These are phyloP conservation scores for Acanthis flammea DNA, from an alignment of 2,797 vertebrate genomes.

Conservation along the genomic window DNA sequence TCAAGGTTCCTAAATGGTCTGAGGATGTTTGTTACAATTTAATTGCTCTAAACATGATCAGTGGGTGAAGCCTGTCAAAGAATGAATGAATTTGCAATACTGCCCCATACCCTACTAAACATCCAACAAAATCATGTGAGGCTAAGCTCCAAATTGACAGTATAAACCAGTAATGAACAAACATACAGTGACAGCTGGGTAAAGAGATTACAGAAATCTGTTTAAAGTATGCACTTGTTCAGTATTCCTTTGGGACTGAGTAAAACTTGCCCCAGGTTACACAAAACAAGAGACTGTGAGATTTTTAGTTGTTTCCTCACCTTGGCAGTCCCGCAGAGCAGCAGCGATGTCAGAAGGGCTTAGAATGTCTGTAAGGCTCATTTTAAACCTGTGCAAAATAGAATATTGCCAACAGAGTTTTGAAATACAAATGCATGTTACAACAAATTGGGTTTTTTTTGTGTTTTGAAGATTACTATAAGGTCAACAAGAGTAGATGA, in stretches of 20 bases:
- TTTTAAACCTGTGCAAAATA: conserved; percentile 79
- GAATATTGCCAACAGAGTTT: neutral
- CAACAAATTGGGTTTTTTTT: neutral
- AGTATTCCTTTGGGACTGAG: neutral
- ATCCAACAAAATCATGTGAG: neutral
- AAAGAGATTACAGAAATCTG: neutral
- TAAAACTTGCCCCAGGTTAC: neutral
- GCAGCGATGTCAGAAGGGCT: conserved; percentile 91
- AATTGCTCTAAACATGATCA: neutral
- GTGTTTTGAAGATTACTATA: neutral
- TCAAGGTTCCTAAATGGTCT: neutral
- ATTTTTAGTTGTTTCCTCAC: conserved; percentile 67
- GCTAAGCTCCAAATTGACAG: neutral
- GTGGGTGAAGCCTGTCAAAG: neutral
- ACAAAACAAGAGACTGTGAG: neutral
- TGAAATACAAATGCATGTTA: neutral
- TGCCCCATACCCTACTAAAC: neutral
- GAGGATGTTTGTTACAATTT: neutral
- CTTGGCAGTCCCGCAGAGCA: conserved; percentile 94
- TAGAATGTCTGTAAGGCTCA: conserved; percentile 92
- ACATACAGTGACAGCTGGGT: neutral
- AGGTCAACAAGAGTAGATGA: neutral
- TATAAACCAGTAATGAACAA: neutral
- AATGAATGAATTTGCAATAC: neutral
- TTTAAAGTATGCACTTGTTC: neutral